Evolutionary conservation across 2,113 vertebrate species (phyloP).

Genomic region (Nycticryphes semicollaris): DNA sequence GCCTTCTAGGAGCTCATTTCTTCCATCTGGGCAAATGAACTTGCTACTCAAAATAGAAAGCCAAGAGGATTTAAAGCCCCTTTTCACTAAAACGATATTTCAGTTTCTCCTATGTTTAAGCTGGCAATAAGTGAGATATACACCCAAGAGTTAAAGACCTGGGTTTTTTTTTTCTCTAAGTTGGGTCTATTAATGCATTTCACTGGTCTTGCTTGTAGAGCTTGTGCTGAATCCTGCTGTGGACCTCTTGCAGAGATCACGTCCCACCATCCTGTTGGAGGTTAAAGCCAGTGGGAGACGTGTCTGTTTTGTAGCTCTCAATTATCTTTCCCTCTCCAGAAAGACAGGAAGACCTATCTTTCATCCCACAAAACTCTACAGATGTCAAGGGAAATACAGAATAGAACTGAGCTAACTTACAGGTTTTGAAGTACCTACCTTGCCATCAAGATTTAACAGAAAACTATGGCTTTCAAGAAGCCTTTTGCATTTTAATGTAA

Average conservation of each 20-base stretch:
- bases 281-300: not conserved
- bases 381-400: not conserved
- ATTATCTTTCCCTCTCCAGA: not conserved
- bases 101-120: not conserved
- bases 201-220: not conserved
- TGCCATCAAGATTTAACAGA: not conserved
- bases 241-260: not conserved
- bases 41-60: slow-evolving; percentile 4
- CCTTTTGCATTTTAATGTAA: not conserved
- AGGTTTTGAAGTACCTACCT: not conserved
- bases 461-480: not conserved
- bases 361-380: not conserved
- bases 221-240: not conserved
- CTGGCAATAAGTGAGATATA: not conserved
- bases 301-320: not conserved
- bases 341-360: not conserved
- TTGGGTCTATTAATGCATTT: not conserved
- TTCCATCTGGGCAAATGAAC: not conserved
- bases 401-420: not conserved
- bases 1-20: not conserved
- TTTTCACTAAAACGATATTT: not conserved
- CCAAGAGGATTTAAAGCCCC: not conserved
- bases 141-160: not conserved
- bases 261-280: not conserved
- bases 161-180: not conserved